Evolutionary conservation across 2,113 vertebrate genomes (phyloP).

Genomic region (Rattus norvegicus): DNA sequence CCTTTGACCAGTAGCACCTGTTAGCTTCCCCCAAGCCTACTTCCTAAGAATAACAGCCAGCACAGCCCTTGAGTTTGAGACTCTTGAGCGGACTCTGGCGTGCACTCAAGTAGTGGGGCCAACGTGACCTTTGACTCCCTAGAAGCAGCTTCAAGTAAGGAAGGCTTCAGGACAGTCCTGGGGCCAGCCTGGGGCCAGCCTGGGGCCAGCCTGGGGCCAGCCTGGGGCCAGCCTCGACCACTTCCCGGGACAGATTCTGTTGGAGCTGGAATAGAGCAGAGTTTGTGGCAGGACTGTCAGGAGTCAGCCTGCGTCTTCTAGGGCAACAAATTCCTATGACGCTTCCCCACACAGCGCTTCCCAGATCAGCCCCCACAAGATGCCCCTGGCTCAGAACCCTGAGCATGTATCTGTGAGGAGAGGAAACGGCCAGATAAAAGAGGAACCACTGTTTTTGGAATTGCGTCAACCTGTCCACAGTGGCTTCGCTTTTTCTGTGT

Average conservation of each 20-base stretch:
- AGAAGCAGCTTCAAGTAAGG: background rate
- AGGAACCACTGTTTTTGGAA: background rate
- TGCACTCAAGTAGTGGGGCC: background rate
- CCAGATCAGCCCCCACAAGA: background rate
- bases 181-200: no score
- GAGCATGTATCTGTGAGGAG: background rate
- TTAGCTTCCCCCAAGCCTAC: background rate
- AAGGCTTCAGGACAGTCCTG: fast-evolving
- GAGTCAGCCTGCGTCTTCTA: background rate
- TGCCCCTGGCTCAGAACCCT: no score
- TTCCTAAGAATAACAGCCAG: background rate
- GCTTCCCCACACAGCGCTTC: background rate
- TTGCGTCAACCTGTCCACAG: fast-evolving
- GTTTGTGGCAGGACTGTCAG: background rate
- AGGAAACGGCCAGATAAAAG: no score
- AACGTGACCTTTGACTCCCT: background rate
- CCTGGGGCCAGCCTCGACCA: background rate
- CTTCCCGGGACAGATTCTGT: background rate
- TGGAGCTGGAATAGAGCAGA: fast-evolving
- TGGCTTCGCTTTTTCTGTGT: fast-evolving
- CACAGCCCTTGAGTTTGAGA: no score
- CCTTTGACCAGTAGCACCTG: no score
- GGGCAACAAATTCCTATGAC: background rate
- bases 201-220: no score
- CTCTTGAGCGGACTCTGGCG: background rate